phyloP scores from a whole-genome alignment of 2,888 invertebrate genomes.

The Arenicola marina region DNA sequence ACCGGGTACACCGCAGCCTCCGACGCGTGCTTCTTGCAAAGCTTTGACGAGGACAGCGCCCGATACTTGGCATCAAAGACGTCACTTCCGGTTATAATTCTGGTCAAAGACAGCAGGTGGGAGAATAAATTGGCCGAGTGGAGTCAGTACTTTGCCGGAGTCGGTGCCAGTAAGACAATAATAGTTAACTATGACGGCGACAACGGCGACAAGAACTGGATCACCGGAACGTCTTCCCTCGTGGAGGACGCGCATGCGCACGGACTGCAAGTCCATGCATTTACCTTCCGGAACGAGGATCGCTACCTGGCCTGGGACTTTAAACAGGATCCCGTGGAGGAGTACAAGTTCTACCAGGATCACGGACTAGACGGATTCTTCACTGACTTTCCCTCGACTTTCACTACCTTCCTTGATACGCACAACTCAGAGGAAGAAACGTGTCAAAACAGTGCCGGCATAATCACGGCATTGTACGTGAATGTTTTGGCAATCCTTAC shows the following conservation, averaged over 20 bases:
- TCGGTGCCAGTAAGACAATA: conserved; percentile 2
- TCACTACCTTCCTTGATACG: neutral
- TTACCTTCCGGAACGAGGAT: conserved; percentile 15
- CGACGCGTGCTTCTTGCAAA: conserved; percentile 14
- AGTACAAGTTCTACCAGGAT: conserved; percentile 10
- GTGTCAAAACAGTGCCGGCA: too few species aligned
- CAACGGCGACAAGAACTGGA: conserved; percentile 1
- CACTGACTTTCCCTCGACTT: conserved; percentile 32
- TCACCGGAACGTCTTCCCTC: neutral
- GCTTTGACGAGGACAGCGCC: conserved; percentile 3
- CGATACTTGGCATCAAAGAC: neutral
- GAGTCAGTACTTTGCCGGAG: neutral
- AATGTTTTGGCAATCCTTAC: too few species aligned
- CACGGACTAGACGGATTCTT: conserved; percentile 32
- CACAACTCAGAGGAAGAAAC: too few species aligned
- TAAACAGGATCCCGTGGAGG: conserved; percentile 20
- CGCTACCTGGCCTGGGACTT: conserved; percentile 24
- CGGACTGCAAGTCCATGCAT: conserved; percentile 6
- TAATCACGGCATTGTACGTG: too few species aligned
- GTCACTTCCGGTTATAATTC: neutral
- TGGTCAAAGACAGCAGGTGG: neutral
- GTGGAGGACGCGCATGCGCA: neutral
- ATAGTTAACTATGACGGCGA: neutral
- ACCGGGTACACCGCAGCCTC: neutral
- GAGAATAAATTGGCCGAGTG: neutral